A percentile compares a stretch with the other conserved stretches of the same genome.
Evolutionary conservation across 2,797 vertebrate species (phyloP).

Genomic region (Sarcoramphus papa): DNA sequence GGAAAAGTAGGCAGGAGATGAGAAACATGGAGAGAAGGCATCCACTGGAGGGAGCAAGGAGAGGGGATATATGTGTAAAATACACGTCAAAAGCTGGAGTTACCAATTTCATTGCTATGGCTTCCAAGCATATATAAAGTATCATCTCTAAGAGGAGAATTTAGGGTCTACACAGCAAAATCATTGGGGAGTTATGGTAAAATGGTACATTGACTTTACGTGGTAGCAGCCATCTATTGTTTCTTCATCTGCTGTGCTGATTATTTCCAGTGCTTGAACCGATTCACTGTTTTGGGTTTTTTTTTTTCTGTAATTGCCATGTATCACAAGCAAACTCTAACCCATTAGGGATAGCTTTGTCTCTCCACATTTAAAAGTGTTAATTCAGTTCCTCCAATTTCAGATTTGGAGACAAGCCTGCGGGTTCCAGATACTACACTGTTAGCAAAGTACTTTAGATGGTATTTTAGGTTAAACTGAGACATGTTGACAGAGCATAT

Average conservation of each 20-base stretch:
- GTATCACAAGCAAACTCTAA: neutral
- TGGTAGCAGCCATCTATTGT: neutral
- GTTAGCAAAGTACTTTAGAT: neutral
- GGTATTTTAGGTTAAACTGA: constrained; percentile 21
- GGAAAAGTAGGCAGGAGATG: neutral
- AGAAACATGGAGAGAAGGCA: neutral
- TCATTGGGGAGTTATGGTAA: neutral
- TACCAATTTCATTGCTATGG: neutral
- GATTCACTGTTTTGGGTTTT: neutral
- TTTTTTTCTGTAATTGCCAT: neutral
- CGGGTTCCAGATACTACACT: neutral
- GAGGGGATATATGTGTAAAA: neutral
- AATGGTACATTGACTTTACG: neutral
- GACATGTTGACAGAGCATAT: neutral
- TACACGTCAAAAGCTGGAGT: neutral
- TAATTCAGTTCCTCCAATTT: constrained; percentile 5
- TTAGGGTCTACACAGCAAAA: neutral
- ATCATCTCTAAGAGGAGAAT: neutral
- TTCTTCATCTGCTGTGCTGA: neutral
- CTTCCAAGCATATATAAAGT: neutral
- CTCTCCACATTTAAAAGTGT: neutral
- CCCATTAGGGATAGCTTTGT: neutral
- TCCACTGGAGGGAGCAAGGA: neutral
- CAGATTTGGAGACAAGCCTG: constrained; percentile 2
- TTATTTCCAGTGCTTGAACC: neutral